These are phyloP conservation scores for Nasalis larvatus DNA, from an alignment of 2,113 vertebrate genomes.

Conservation along the genomic window DNA sequence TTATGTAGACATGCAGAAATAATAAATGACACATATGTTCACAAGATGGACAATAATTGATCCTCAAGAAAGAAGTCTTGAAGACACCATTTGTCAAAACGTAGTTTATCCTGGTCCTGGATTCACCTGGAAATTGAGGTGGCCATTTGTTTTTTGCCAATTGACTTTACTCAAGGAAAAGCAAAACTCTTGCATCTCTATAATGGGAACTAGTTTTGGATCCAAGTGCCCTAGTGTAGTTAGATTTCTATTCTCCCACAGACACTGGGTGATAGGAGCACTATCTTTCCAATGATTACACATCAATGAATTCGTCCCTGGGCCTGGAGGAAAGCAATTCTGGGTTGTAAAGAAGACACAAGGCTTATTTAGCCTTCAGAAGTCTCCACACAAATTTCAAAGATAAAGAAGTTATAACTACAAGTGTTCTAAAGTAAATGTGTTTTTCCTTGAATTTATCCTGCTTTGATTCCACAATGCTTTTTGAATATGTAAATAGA, in stretches of 20 bases:
- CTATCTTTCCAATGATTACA: background rate
- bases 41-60: background rate
- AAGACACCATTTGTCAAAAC: background rate
- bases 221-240: background rate
- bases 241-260: background rate
- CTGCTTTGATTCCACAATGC: background rate
- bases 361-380: background rate
- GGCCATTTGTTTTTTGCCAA: background rate
- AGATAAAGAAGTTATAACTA: background rate
- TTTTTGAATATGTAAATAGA: background rate
- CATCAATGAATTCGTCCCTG: background rate
- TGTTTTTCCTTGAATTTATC: background rate
- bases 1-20: background rate
- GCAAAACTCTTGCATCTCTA: background rate
- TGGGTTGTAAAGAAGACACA: background rate
- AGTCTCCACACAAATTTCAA: background rate
- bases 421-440: background rate
- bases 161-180: background rate
- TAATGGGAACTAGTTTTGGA: background rate
- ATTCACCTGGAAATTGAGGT: background rate
- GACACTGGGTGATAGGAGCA: no score
- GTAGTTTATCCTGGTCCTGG: background rate
- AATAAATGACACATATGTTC: background rate
- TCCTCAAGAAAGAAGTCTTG: background rate
- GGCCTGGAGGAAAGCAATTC: background rate